Percentiles rank a stretch among this genome's conserved stretches.
phyloP scores from a whole-genome alignment of 2,888 invertebrate species.

The Unio delphinus region DNA sequence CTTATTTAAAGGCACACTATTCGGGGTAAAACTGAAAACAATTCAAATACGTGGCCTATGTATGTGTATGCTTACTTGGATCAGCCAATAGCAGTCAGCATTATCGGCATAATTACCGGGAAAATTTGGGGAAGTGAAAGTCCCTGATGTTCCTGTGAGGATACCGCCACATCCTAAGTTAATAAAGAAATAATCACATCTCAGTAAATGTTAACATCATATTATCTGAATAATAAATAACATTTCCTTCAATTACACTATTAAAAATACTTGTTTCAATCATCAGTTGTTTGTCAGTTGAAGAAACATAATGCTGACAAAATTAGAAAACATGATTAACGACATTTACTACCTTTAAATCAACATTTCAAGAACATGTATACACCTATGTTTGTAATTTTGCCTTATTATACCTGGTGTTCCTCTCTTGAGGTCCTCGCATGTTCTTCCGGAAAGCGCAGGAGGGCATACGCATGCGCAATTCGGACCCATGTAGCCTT shows the following conservation, averaged over 20 bases:
- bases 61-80: constrained; percentile 7
- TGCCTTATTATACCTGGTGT: constrained; percentile 10
- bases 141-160: constrained; percentile 1
- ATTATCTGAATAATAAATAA: too few species aligned
- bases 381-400: too few species aligned
- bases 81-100: constrained; percentile 15
- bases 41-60: too few species aligned
- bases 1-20: too few species aligned
- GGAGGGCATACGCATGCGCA: constrained; percentile 36
- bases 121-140: constrained; percentile 12
- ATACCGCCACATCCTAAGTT: constrained; percentile 15
- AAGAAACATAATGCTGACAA: neutral
- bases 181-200: neutral
- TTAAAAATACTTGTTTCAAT: too few species aligned
- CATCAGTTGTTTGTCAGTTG: too few species aligned
- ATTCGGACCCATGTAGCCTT: constrained; percentile 30
- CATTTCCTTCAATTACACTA: too few species aligned
- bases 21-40: neutral
- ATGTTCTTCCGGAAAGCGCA: constrained; percentile 23
- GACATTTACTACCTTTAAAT: too few species aligned
- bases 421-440: constrained; percentile 22
- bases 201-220: neutral
- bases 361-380: too few species aligned
- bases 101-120: constrained; percentile 8
- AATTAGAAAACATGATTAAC: too few species aligned